Percentiles rank a stretch among this genome's conserved stretches.
Evolutionary conservation across 92 coral and sea anemone species (phyloP).

Genomic region (Paragorgia papillata): DNA sequence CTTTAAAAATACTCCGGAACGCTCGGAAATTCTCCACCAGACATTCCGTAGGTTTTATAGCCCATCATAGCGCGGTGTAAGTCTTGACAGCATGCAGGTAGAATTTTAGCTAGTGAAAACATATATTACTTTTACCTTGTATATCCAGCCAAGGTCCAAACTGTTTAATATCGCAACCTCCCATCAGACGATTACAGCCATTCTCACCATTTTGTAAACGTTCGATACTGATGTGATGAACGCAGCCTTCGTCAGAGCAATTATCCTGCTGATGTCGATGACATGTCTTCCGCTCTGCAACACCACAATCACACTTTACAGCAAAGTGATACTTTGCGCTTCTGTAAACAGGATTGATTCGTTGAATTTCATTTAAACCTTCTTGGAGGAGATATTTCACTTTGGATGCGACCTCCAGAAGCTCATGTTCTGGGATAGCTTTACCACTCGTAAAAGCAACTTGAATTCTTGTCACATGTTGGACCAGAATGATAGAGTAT

Average conservation of each 20-base stretch:
- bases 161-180: neutral
- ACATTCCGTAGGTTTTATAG: too few relatives aligned
- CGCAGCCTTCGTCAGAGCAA: neutral
- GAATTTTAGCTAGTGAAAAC: too few relatives aligned
- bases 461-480: neutral
- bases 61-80: too few relatives aligned
- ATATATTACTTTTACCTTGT: neutral
- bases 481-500: neutral
- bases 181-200: neutral
- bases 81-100: too few relatives aligned
- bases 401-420: neutral
- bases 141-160: neutral
- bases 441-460: neutral
- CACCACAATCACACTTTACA: neutral
- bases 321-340: slow-evolving; percentile 2
- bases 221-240: neutral
- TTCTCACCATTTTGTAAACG: neutral
- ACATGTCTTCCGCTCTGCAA: neutral
- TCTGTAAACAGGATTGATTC: neutral
- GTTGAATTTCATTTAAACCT: neutral
- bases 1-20: too few relatives aligned
- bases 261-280: neutral
- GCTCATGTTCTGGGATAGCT: neutral
- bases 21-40: too few relatives aligned
- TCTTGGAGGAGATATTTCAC: neutral